phyloP scores from a whole-genome alignment of 53 echinoderm and acorn worm species.

The Patiria pectinifera region DNA sequence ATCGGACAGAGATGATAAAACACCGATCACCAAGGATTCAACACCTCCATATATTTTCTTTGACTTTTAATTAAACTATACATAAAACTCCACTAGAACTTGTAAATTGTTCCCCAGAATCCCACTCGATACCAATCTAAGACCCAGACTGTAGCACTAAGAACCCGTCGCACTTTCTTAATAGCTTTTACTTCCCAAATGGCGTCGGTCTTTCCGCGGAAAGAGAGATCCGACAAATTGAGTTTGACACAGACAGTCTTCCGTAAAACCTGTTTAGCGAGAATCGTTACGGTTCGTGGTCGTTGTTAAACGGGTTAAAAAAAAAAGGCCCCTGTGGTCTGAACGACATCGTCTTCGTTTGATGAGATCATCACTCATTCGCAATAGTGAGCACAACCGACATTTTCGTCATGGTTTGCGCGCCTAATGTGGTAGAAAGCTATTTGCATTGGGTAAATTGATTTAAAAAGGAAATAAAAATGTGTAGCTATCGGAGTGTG shows the following conservation, averaged over 20 bases:
- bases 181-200: slow-evolving; percentile 7
- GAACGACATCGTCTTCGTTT: background rate
- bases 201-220: background rate
- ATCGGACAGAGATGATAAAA: background rate
- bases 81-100: background rate
- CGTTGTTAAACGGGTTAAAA: background rate
- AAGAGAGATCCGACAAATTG: slow-evolving; percentile 35
- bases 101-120: background rate
- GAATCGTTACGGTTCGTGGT: slow-evolving; percentile 1
- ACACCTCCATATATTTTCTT: background rate
- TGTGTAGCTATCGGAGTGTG: background rate
- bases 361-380: background rate
- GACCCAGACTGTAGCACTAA: background rate
- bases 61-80: background rate
- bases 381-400: background rate
- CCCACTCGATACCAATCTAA: background rate
- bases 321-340: background rate
- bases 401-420: background rate
- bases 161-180: background rate
- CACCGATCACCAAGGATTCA: background rate
- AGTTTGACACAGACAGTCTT: slow-evolving; percentile 1
- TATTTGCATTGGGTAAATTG: background rate
- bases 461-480: background rate
- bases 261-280: background rate
- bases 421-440: background rate